Evolutionary conservation across 2,797 vertebrate genomes (phyloP).

Genomic region (Choloepus didactylus): DNA sequence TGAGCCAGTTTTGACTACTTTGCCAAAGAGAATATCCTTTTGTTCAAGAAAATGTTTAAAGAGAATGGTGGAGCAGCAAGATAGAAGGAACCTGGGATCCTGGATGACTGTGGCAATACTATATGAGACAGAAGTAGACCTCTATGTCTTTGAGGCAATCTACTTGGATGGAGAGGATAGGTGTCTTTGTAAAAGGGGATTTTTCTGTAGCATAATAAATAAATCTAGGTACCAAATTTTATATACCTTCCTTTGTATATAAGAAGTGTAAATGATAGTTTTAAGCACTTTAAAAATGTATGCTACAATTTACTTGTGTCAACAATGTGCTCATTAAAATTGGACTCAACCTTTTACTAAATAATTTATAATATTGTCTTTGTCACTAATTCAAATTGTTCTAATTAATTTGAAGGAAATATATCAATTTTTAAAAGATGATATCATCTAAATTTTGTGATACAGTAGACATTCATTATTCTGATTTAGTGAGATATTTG

Average conservation of each 20-base stretch:
- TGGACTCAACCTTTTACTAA: background rate
- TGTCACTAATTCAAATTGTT: background rate
- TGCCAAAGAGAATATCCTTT: background rate
- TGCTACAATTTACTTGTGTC: background rate
- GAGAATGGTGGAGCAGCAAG: too few relatives aligned
- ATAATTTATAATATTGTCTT: background rate
- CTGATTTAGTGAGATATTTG: background rate
- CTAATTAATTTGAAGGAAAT: background rate
- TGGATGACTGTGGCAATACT: too few relatives aligned
- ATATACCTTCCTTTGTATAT: background rate
- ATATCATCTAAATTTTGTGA: background rate
- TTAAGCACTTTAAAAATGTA: background rate
- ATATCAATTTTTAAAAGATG: background rate
- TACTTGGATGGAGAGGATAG: too few relatives aligned
- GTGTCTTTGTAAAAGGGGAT: background rate
- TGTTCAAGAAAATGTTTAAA: too few relatives aligned
- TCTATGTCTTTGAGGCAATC: too few relatives aligned
- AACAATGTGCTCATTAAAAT: background rate
- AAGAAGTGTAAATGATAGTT: background rate
- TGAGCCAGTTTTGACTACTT: background rate
- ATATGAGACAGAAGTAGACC: too few relatives aligned
- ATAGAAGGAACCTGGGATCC: too few relatives aligned
- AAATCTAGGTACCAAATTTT: background rate
- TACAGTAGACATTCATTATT: background rate
- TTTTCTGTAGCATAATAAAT: background rate